Conservation (phyloP, 2,888 invertebrate species). For the Nycteola revayana region DNA sequence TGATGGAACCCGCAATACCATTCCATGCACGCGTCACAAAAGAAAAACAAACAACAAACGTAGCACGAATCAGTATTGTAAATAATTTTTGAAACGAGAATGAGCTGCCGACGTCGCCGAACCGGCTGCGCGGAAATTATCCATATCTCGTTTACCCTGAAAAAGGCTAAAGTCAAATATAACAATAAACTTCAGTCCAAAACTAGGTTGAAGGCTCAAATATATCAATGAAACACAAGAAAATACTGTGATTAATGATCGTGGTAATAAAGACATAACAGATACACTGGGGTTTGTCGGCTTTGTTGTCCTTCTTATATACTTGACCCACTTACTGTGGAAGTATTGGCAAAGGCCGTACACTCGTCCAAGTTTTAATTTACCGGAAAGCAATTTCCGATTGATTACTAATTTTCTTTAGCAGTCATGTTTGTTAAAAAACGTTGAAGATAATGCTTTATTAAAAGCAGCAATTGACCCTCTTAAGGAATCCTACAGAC, state of each 20-base stretch:
- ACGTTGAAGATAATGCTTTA: too few species aligned
- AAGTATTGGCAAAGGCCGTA: constrained; percentile 51
- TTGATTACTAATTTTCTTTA: constrained; percentile 47
- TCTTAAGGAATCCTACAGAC: too few species aligned
- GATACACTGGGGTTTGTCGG: constrained; percentile 37
- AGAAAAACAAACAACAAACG: constrained; percentile 26
- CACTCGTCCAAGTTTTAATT: constrained; percentile 49
- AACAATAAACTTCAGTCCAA: constrained; percentile 37
- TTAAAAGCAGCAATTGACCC: too few species aligned
- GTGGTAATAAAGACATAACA: constrained; percentile 59
- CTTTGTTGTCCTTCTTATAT: constrained; percentile 59
- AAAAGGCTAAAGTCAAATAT: constrained; percentile 42
- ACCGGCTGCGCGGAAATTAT: constrained; percentile 37
- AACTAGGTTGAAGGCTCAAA: constrained; percentile 47
- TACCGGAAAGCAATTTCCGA: constrained; percentile 49
- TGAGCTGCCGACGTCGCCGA: constrained; percentile 9
- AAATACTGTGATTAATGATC: constrained; percentile 61
- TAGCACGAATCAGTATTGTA: constrained; percentile 23
- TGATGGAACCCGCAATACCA: constrained; percentile 25
- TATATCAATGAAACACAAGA: constrained; percentile 43
- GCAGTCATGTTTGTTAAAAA: constrained; percentile 24
- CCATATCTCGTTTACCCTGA: constrained; percentile 42
- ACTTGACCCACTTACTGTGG: constrained; percentile 68
- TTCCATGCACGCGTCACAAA: constrained; percentile 25
- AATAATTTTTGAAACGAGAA: constrained; percentile 21